Evolutionary conservation across 2,113 vertebrate species (phyloP), one percentile per base, ranked within the genome.

Genomic region (Anseranas semipalmata): DNA sequence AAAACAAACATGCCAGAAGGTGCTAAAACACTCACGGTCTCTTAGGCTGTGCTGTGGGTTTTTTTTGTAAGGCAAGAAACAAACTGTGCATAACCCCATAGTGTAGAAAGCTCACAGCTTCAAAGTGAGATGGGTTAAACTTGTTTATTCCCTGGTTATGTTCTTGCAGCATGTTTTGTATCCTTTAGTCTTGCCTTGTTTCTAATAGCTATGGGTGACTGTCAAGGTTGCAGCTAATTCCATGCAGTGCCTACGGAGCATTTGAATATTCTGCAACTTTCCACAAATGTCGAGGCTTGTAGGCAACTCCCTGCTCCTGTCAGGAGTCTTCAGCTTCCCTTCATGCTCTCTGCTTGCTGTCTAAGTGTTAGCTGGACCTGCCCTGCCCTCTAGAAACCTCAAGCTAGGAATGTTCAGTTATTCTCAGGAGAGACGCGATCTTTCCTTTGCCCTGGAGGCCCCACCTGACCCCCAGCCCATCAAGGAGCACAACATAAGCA

Each of bases 81-180:
- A 39, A 7, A 2, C 33, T 22, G 5, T 0, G 0, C 4, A 2
- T 76, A 65, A 37, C 11, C 17, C 3, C 0, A 1, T 67, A 12
- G 5, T 37, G 15, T 45, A 19, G 55, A 37, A 72, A 75, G 19
- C 32, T 85, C 22, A 10, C 21, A 37, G 0, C 20, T 74, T 58
- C 15, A 1, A 6, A 20, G 59, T 12, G 33, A 46, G 32, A 62
- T 4, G 18, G 48, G 18, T 52, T 50, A 21, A 58, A 53, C 12
- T 50, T 1, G 3, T 13, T 80, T 45, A 7, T 17, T 45, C 25
- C 72, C 32, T 2, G 2, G 3, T 7, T 59, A 11, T 4, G 2
- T 18, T 43, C 11, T 52, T 55, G 8, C 5, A 12, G 15, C 3
- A 24, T 46, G 24, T 35, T 72, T 63, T 55, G 5, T 55, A 55